A percentile compares a stretch with the other conserved stretches of the same genome.
These are phyloP conservation scores for Carapus acus DNA, from an alignment of 2,797 vertebrate genomes.

Conservation along the genomic window DNA sequence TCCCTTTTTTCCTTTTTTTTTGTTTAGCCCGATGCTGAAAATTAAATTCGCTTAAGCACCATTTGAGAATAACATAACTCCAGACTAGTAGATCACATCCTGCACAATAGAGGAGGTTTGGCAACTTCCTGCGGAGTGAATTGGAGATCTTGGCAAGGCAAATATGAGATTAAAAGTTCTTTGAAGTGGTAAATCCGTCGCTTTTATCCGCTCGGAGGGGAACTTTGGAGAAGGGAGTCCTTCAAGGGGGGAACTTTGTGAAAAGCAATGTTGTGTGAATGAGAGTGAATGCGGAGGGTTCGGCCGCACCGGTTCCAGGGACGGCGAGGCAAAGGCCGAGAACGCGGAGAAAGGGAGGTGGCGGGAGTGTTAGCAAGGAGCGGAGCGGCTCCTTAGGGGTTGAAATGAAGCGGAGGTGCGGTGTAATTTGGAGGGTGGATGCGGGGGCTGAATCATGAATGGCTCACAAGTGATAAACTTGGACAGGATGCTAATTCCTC, in stretches of 20 bases:
- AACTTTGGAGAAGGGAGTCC: slow-evolving; percentile 13
- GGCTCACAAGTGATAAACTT: slow-evolving; percentile 23
- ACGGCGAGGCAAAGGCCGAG: slow-evolving; percentile 3
- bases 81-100: slow-evolving; percentile 18
- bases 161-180: slow-evolving; percentile 47
- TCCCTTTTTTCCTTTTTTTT: too few species aligned
- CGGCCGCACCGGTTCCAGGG: background rate
- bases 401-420: slow-evolving; percentile 21
- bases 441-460: slow-evolving; percentile 14
- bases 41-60: slow-evolving; percentile 12
- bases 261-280: slow-evolving; percentile 12
- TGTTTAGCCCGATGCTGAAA: slow-evolving; percentile 9
- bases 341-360: background rate
- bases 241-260: slow-evolving; percentile 5
- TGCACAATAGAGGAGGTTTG: slow-evolving; percentile 28
- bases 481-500: slow-evolving; percentile 25
- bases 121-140: slow-evolving; percentile 29
- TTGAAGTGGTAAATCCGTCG: slow-evolving; percentile 37
- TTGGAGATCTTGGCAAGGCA: slow-evolving; percentile 29
- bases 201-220: slow-evolving; percentile 30
- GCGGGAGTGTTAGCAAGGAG: slow-evolving; percentile 1
- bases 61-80: slow-evolving; percentile 20
- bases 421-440: slow-evolving; percentile 18
- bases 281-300: slow-evolving; percentile 2
- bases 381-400: slow-evolving; percentile 12